Base-by-base conservation (phyloP, 1,140 invertebrate species). In the Aphaenogaster rudis region DNA sequence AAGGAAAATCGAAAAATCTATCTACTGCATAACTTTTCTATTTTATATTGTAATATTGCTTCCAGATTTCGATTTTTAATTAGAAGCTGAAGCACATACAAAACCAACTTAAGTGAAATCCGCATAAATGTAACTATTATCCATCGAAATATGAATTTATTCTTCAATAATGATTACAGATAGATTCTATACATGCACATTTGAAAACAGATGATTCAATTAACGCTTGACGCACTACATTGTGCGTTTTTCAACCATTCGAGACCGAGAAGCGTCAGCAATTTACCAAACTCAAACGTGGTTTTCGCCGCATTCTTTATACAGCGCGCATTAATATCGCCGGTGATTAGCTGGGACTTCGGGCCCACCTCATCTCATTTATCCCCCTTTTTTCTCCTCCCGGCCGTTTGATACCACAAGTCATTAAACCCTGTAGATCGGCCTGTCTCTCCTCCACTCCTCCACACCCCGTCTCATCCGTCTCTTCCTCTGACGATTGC, bases 361-460 rank as follows among this genome's bases (percentile, higher is more conserved):
- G 45, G 72, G 13, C 72, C 88, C 66, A 76, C 39, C 69, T 84
- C 86, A 50, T 87, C 88, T 88, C 79, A 88, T 86, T 89, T 88
- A 86, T 86, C 72, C 80, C 59, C 50, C 69, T 77, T 77, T 61
- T 88, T 88, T 69, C 66, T 81, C 61, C 57, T 77, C 15, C 42
- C 28, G 57, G 85, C 85, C 81, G 81, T 88, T 80, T 87, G 88
- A 88, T 91, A 89, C 86, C 80, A 88, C 87, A 74, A 90, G 84
- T 91, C 82, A 88, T 88, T 87, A 90, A 89, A 89, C 59, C 48
- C 59, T 48, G 63, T 33, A 74, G 67, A 74, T 69, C 81, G 61
- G 72, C 72, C 76, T n/a, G 63, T 45, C 64, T 59, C 33, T 72
- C 54, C 63, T 74, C 78, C 77, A 77, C 59, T 74, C 17, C 64